Evolutionary conservation across 2,888 invertebrate species (phyloP), one percentile per base, ranked within the genome.

Genomic region (Acrobasis suavella): DNA sequence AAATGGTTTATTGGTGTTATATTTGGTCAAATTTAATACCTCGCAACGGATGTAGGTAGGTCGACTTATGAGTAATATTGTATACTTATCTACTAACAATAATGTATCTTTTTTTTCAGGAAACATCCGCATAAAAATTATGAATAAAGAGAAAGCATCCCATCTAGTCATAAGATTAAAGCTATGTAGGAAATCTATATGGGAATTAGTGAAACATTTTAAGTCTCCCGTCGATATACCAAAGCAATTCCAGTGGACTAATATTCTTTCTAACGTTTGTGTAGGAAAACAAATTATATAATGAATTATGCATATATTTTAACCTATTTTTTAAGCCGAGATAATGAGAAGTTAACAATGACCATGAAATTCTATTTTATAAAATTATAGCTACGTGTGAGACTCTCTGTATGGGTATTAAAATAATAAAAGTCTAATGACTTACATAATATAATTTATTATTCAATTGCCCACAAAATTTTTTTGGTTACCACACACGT

Each of bases 401-500:
- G 32, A 32, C 32, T 32, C 8, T 1, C 22, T 22, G 22, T 0
- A 32, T 32, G 32, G 32, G 32, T 32, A 32, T 6, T 32, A 32
- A 7, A 32, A 32, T 32, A 32, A 32, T 32, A 62, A 22, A 46
- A 62, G 17, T 56, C 42, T 50, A n/a, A 49, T 14, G 37, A 56
- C 46, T 60, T 62, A 62, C 49, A 46, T 22, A 3, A 22, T 52
- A 32, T 15, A 3, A 56, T 56, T 56, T 56, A 55, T 55, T 55
- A 49, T 77, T 75, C 80, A 79, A 83, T 83, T 82, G 84, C 84
- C 82, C 85, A 85, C 77, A 85, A 86, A 88, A 83, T 82, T 82
- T 79, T 81, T 84, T 85, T 86, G 85, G 88, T 87, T 87, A 85
- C 83, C 84, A 84, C 85, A 83, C 80, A 78, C 74, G 81, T 86